Evolutionary conservation across 2,888 invertebrate genomes (phyloP).

Genomic region (Aspidiotus rigidus): DNA sequence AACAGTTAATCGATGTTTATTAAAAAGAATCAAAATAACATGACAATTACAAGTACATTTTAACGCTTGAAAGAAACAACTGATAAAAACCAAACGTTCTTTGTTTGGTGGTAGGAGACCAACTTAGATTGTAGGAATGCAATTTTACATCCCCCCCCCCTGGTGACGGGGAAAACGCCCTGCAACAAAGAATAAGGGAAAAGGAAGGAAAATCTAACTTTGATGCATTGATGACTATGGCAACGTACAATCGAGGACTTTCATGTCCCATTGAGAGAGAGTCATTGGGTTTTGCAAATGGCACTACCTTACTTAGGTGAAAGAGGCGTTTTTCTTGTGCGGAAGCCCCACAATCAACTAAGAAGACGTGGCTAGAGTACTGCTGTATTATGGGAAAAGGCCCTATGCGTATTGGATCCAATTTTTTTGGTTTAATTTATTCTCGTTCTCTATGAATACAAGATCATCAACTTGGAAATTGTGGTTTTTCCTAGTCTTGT

Average conservation of each 20-base stretch:
- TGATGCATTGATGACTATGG: background rate
- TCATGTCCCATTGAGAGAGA: background rate
- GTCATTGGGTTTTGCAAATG: background rate
- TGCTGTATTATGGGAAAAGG: background rate
- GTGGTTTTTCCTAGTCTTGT: background rate
- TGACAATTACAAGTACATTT: no score
- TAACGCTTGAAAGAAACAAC: no score
- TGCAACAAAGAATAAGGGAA: no score
- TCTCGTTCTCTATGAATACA: slow-evolving; percentile 1
- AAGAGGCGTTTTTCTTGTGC: background rate
- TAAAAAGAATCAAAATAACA: no score
- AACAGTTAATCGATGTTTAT: no score
- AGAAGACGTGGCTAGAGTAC: background rate
- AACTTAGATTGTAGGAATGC: background rate
- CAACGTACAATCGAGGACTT: background rate
- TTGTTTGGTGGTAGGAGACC: no score
- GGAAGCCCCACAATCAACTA: background rate
- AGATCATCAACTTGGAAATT: background rate
- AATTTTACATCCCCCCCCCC: background rate
- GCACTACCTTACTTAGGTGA: background rate
- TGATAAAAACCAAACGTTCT: no score
- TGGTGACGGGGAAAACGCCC: no score
- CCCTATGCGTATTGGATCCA: background rate
- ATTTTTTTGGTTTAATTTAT: background rate
- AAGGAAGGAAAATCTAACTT: background rate